phyloP scores from a whole-genome alignment of 1,140 invertebrate genomes.

The Hirudo medicinalis region DNA sequence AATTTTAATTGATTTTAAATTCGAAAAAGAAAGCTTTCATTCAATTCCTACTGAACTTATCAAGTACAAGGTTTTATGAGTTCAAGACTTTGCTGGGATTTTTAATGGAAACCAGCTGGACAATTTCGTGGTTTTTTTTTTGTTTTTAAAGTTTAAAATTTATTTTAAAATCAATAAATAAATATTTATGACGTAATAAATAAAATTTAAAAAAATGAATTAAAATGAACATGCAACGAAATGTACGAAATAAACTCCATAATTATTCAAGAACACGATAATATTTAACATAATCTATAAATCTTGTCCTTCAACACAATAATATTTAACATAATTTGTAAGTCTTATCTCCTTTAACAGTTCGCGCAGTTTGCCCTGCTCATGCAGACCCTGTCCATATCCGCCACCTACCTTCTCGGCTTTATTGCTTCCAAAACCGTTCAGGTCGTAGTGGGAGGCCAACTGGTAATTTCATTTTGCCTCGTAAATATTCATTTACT shows the following conservation, averaged over 20 bases:
- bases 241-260: too few relatives aligned
- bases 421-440: conserved; percentile 45
- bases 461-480: conserved; percentile 36
- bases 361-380: conserved; percentile 65
- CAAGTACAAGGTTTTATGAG: background rate
- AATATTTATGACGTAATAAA: too few relatives aligned
- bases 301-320: conserved; percentile 49
- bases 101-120: background rate
- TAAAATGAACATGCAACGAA: too few relatives aligned
- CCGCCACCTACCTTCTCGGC: conserved; percentile 50
- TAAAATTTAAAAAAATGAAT: too few relatives aligned
- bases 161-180: too few relatives aligned
- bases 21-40: too few relatives aligned
- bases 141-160: too few relatives aligned
- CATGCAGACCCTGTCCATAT: conserved; percentile 48
- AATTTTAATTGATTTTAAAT: too few relatives aligned
- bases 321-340: conserved; percentile 7
- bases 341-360: conserved; percentile 47
- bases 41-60: too few relatives aligned
- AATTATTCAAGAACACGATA: conserved; percentile 42
- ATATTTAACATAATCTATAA: conserved; percentile 8
- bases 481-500: too few relatives aligned
- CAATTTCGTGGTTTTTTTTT: background rate
- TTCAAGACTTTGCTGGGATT: background rate
- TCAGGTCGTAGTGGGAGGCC: conserved; percentile 47